A percentile compares a stretch with the other conserved stretches of the same genome.
Evolutionary conservation across 2,113 vertebrate species (phyloP).

Genomic region (Centropus unirufus): DNA sequence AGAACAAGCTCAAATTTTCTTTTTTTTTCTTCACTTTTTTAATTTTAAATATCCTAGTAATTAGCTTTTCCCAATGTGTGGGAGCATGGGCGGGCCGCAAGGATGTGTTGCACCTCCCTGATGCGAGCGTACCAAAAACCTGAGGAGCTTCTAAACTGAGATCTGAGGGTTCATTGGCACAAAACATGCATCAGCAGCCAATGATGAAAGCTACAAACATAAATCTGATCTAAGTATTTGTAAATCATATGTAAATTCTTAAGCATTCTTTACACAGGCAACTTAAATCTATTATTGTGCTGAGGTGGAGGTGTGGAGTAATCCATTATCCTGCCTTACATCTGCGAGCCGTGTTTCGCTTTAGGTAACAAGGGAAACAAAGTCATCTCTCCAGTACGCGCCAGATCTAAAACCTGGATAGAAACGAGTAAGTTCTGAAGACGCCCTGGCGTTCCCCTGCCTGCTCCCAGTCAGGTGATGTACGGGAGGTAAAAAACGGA

Average conservation of each 20-base stretch:
- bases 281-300: neutral
- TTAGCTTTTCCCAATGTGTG: neutral
- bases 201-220: rapidly evolving
- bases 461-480: neutral
- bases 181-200: rapidly evolving
- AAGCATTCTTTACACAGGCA: too few species aligned
- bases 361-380: rapidly evolving
- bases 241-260: neutral
- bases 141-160: too few species aligned
- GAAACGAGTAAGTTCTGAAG: neutral
- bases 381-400: neutral
- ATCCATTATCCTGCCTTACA: neutral
- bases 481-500: too few species aligned
- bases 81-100: rapidly evolving
- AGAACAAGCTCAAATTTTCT: neutral
- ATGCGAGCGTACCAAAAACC: rapidly evolving
- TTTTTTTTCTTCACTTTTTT: neutral
- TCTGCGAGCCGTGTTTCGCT: rapidly evolving
- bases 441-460: rapidly evolving
- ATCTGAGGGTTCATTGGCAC: neutral
- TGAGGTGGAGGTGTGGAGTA: neutral
- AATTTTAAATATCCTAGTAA: neutral
- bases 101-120: neutral
- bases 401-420: rapidly evolving
- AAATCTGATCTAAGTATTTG: neutral